phyloP scores from a whole-genome alignment of 2,113 vertebrate genomes.

The Australoheros scitulus region DNA sequence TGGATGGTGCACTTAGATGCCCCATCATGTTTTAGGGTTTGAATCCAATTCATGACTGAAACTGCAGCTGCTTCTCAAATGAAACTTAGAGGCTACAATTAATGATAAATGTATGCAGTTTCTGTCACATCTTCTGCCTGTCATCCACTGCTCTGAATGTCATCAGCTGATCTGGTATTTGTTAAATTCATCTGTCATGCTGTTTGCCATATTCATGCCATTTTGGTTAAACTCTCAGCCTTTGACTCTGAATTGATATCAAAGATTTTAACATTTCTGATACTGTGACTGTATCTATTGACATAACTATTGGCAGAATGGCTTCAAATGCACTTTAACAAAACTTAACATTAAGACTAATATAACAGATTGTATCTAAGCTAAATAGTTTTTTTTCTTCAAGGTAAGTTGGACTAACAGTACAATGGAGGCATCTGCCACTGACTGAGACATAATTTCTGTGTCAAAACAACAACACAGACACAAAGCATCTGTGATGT shows the following conservation, averaged over 20 bases:
- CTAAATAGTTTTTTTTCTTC: neutral
- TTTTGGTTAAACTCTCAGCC: neutral
- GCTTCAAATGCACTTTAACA: neutral
- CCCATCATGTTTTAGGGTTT: neutral
- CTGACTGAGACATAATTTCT: neutral
- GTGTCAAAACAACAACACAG: neutral
- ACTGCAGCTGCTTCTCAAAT: neutral
- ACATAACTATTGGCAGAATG: neutral
- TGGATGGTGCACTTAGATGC: neutral
- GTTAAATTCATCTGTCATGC: neutral
- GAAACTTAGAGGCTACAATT: neutral
- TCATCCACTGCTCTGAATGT: neutral
- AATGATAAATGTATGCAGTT: slow-evolving; percentile 6
- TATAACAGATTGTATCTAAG: neutral
- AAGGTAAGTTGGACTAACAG: neutral
- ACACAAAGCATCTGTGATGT: neutral
- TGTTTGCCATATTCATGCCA: neutral
- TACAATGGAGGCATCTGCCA: neutral
- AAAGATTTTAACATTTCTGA: neutral
- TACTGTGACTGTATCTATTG: neutral
- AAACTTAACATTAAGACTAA: neutral
- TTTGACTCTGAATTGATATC: neutral
- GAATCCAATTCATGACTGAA: neutral
- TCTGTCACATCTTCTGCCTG: slow-evolving; percentile 4
- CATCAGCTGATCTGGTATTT: slow-evolving; percentile 17